These are phyloP conservation scores for Pogonocichla stellata DNA, from an alignment of 2,113 vertebrate species.

Conservation along the genomic window DNA sequence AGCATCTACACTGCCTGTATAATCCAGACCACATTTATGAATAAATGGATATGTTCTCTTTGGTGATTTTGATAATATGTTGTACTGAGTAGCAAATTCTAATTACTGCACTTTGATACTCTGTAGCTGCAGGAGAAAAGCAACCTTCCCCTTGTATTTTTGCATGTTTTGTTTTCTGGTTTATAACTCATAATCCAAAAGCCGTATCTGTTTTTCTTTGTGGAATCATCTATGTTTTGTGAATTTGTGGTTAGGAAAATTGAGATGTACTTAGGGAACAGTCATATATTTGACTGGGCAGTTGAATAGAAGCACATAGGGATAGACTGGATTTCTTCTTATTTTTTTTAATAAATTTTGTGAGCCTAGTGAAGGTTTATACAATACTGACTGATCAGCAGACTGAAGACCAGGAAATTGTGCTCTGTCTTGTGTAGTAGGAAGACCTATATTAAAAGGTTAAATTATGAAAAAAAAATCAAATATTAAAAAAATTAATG, in stretches of 20 bases:
- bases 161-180: conserved; percentile 7
- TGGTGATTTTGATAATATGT: conserved; percentile 38
- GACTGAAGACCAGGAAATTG: not conserved
- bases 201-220: not conserved
- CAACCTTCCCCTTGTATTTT: not conserved
- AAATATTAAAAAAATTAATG: not conserved
- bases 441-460: not conserved
- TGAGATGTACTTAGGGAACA: not conserved
- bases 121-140: conserved; percentile 1
- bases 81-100: conserved; percentile 19
- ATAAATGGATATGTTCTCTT: conserved; percentile 16
- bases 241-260: not conserved
- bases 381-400: not conserved
- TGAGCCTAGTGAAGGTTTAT: not conserved
- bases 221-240: not conserved
- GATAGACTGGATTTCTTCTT: not conserved
- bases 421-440: not conserved
- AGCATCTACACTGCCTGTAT: conserved; percentile 3
- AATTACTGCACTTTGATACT: not conserved
- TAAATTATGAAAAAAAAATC: not conserved
- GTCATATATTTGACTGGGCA: not conserved
- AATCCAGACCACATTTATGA: conserved; percentile 52
- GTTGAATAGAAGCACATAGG: not conserved
- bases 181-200: not conserved
- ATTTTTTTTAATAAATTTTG: not conserved